A percentile compares a stretch with the other conserved stretches of the same genome.
These are phyloP conservation scores for Strigamia maritima DNA, from an alignment of 2,888 invertebrate species.

Conservation along the genomic window DNA sequence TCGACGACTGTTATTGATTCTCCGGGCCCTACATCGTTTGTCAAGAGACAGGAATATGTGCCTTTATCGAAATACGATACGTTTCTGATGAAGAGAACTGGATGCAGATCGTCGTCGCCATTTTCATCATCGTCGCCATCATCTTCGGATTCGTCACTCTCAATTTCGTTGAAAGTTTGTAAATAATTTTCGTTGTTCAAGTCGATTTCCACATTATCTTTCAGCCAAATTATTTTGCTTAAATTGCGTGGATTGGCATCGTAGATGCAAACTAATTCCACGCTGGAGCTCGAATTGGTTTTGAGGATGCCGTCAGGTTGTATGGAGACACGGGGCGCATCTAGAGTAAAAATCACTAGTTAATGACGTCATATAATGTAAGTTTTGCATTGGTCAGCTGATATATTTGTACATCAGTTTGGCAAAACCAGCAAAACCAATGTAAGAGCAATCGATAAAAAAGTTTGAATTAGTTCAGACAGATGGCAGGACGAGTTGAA, in stretches of 20 bases:
- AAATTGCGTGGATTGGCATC: constrained; percentile 26
- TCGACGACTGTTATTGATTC: neutral
- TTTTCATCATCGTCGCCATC: constrained; percentile 29
- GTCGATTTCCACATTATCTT: neutral
- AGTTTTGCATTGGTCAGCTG: too few relatives aligned
- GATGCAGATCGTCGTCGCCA: neutral
- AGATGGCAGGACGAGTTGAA: neutral
- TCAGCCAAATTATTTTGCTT: neutral
- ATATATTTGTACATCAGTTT: too few relatives aligned
- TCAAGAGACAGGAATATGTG: neutral
- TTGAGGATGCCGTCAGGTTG: constrained; percentile 3
- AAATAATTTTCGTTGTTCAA: neutral
- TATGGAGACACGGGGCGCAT: neutral
- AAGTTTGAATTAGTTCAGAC: neutral
- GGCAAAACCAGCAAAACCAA: too few relatives aligned
- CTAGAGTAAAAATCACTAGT: neutral
- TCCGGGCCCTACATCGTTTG: neutral
- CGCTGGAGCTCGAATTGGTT: neutral
- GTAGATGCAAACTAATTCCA: constrained; percentile 7
- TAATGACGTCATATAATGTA: too few relatives aligned
- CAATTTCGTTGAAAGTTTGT: neutral
- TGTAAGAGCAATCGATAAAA: neutral
- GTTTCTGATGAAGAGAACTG: neutral
- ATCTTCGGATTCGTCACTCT: neutral
- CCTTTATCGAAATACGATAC: neutral